Conservation (phyloP, 2,797 vertebrate genomes). For the Rhinophrynus dorsalis region DNA sequence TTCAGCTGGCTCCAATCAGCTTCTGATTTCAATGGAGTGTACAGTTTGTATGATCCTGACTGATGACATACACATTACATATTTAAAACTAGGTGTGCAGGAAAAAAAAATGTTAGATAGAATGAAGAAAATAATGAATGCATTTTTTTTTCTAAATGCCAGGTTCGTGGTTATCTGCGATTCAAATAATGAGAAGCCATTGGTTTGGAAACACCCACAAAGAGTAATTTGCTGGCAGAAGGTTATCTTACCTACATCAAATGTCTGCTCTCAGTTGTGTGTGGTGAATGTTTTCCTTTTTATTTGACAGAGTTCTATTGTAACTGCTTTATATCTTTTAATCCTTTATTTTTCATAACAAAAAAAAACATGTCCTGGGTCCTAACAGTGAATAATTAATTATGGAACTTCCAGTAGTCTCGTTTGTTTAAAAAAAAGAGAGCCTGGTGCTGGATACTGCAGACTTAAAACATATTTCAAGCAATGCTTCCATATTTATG, state of each 20-base stretch:
- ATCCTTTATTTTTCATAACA: not conserved
- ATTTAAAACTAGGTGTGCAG: conserved; percentile 55
- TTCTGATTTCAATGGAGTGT: conserved; percentile 2
- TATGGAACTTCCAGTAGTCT: not conserved
- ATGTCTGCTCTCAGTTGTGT: not conserved
- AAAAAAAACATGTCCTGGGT: not conserved
- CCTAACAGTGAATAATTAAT: conserved; percentile 1
- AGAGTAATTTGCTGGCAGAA: not conserved
- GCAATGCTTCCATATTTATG: not conserved
- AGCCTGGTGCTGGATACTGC: not conserved
- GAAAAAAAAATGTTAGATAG: conserved; percentile 56
- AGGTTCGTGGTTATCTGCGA: conserved; percentile 43
- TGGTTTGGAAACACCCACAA: conserved; percentile 4
- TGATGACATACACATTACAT: conserved; percentile 57
- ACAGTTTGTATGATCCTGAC: conserved; percentile 41
- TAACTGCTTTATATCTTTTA: not conserved
- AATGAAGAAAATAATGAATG: conserved; percentile 11
- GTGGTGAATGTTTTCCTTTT: not conserved
- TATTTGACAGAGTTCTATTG: not conserved
- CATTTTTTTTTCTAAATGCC: conserved; percentile 44
- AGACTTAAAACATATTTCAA: not conserved
- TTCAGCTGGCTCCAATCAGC: not conserved
- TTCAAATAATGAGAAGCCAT: conserved; percentile 42
- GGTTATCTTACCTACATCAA: conserved; percentile 6
- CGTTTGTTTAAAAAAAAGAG: conserved; percentile 21